Evolutionary conservation across 2,888 invertebrate species (phyloP).

Genomic region (Serripes groenlandicus): DNA sequence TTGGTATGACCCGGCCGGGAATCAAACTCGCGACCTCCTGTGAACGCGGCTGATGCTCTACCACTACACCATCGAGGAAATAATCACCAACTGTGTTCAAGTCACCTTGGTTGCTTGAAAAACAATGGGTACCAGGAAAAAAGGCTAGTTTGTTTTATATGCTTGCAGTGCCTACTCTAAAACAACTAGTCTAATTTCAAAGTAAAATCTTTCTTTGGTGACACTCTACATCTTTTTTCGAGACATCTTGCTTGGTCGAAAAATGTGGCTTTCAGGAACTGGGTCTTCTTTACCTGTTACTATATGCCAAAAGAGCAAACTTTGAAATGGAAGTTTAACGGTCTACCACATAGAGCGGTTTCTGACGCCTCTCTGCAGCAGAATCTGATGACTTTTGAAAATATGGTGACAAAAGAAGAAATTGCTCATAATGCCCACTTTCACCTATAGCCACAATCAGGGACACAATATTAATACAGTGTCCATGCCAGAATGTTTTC

Average conservation of each 20-base stretch:
- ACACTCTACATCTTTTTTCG: background rate
- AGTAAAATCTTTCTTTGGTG: background rate
- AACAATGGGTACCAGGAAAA: background rate
- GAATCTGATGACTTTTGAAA: background rate
- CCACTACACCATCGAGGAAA: too few species aligned
- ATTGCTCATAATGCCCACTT: background rate
- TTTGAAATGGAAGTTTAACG: background rate
- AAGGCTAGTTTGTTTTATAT: too few species aligned
- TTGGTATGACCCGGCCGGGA: too few species aligned
- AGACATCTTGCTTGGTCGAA: background rate
- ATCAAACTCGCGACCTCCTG: too few species aligned
- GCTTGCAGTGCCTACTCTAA: background rate
- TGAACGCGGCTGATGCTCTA: too few species aligned
- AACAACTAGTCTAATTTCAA: background rate
- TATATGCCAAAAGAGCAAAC: background rate
- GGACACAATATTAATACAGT: background rate
- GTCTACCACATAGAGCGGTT: background rate
- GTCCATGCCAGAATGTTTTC: too few species aligned
- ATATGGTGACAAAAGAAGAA: background rate
- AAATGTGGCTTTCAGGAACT: background rate
- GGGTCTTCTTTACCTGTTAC: background rate
- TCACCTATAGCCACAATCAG: background rate
- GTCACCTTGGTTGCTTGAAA: too few species aligned
- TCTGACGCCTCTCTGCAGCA: background rate
- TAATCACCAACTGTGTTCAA: too few species aligned